Base-by-base conservation (phyloP, 2,888 invertebrate species). In the Mythimna vitellina region DNA sequence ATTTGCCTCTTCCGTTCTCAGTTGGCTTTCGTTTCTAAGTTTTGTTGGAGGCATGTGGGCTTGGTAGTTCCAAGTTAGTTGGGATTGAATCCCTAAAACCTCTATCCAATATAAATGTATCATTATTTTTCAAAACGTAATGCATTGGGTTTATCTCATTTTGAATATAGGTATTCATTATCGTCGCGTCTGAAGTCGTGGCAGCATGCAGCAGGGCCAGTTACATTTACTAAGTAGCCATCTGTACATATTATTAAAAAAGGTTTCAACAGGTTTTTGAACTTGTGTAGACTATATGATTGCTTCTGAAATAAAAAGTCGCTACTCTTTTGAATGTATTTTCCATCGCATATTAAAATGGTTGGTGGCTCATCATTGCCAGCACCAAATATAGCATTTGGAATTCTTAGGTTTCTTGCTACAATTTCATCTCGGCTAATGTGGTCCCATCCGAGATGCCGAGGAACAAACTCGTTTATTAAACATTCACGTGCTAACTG, bases 161-260 rank as follows among this genome's bases (percentile, higher is more conserved):
- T 63, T 58, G 58, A 58, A 58, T 35, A 58, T 58, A 58, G 61
- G 1, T 58, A 58, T 10, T 58, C 58, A 58, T 58, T n/a, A 58
- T 35, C 32, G 32, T 58, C 70, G 78, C 72, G 67, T 72, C 69
- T 62, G 65, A 61, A 58, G 58, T 58, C 58, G 57, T 58, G 12
- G 57, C 57, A 32, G 51, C 51, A 51, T 51, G 22, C n/a, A n/a
- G n/a, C n/a, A 51, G 51, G 51, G 51, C 51, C 51, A 10, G 10
- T 51, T 10, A 51, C 51, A 9, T 51, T 22, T 51, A 51, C 51
- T 51, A 51, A 22, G 51, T 51, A 51, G 51, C 22, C 51, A 58
- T 35, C 58, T 35, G n/a, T n/a, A 9, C 32, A 58, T 12, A 58
- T 58, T 32, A 58, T 58, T 12, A 58, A 5, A 58, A 58, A 58